Base-by-base conservation (phyloP, 2,888 invertebrate species). In the Elegia similella region DNA sequence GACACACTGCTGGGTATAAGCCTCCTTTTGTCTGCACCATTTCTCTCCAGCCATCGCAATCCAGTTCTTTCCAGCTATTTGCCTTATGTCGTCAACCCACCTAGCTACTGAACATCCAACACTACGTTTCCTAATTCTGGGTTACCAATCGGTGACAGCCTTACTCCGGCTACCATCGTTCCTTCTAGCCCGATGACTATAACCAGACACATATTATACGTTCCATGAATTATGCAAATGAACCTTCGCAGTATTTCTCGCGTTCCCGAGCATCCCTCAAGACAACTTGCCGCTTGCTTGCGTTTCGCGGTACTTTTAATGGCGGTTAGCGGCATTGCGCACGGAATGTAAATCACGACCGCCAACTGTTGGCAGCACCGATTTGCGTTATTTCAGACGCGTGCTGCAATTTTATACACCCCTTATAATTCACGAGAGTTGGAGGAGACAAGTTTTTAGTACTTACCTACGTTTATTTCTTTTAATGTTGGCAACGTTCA, bases 301-400 rank as follows among this genome's bases (percentile, higher is more conserved):
- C 69, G 64, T 63, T 64, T 55, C 68, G 64, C 71, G 75, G 71
- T 72, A 82, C 76, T 84, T 87, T 85, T 87, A 86, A 87, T 86
- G 75, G 84, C 78, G 60, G 59, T 56, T 66, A 63, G 58, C 69
- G 48, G 47, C 55, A 29, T 58, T 65, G 80, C 76, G 77, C 68
- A 65, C 65, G 65, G 83, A 78, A 88, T 86, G 80, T 80, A 86
- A 88, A 88, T 86, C 76, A 79, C 68, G 1, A 16, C 63, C 30
- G 6, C 56, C 57, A 16, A 48, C 50, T 30, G 12, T 60, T 55
- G 47, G 42, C 56, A 56, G 42, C 42, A 56, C 48, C 42, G 42
- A 42, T 43, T 54, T 42, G 42, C 48, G 29, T 47, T 55, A 46
- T 46, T 55, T 38, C 38, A 47, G 47, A 55, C 44, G 32, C 54